Conservation (phyloP, 2,888 invertebrate species). For the Clusia tigrina region DNA sequence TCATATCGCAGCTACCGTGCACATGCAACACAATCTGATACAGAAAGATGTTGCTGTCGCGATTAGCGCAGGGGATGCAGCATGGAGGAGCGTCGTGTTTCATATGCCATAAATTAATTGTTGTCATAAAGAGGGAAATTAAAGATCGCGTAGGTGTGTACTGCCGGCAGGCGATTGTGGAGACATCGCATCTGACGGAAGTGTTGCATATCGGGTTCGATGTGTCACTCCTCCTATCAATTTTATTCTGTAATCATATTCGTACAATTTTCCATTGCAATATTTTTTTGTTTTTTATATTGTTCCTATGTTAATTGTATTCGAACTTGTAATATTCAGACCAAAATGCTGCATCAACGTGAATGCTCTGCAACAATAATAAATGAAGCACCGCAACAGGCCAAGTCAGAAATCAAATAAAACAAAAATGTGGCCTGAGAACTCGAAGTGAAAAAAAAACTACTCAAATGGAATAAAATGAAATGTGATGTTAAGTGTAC, state of each 20-base stretch:
- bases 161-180: neutral
- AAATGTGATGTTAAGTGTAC: conserved; percentile 40
- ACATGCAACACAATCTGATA: conserved; percentile 38
- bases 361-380: too few relatives aligned
- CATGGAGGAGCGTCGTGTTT: neutral
- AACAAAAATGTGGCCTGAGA: neutral
- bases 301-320: too few relatives aligned
- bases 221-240: neutral
- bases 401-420: neutral
- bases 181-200: conserved; percentile 19
- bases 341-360: neutral
- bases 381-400: too few relatives aligned
- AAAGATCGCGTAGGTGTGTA: conserved; percentile 1
- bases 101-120: neutral
- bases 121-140: neutral
- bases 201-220: neutral
- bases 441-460: conserved; percentile 1
- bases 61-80: neutral
- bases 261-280: neutral
- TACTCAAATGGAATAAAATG: conserved; percentile 12
- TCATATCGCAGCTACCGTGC: conserved; percentile 29
- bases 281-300: conserved; percentile 5
- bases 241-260: neutral
- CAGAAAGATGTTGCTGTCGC: conserved; percentile 11
- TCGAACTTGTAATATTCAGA: too few relatives aligned